Percentiles rank a stretch among this genome's conserved stretches.
These are phyloP conservation scores for Rosalia funebris DNA, from an alignment of 2,888 invertebrate species.

Conservation along the genomic window DNA sequence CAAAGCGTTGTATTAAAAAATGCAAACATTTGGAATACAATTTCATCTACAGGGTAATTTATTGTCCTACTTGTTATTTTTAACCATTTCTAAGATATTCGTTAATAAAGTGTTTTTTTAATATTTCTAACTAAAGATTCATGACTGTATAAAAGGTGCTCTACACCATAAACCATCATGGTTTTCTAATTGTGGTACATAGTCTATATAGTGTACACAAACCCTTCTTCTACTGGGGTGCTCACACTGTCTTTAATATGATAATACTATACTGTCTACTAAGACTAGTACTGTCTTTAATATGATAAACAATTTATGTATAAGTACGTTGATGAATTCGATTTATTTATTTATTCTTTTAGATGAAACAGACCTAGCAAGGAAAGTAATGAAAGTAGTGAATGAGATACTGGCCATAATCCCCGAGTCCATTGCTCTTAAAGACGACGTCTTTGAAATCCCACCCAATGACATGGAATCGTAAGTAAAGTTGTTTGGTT, in stretches of 20 bases:
- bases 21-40: neutral
- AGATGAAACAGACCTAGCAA: conserved; percentile 1
- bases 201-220: too few species aligned
- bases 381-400: neutral
- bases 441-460: neutral
- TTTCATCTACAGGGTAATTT: neutral
- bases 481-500: neutral
- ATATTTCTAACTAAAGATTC: too few species aligned
- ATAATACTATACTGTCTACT: too few species aligned
- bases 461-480: neutral
- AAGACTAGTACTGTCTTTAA: too few species aligned
- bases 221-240: too few species aligned
- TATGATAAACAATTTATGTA: too few species aligned
- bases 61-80: too few species aligned
- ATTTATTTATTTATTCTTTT: neutral
- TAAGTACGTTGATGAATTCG: too few species aligned
- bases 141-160: too few species aligned
- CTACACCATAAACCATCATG: too few species aligned
- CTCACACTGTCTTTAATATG: too few species aligned
- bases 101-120: neutral
- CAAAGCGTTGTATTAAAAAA: neutral
- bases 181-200: too few species aligned
- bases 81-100: neutral
- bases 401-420: neutral
- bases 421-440: neutral